Conservation (phyloP, 2,797 vertebrate species). For the Acipenser oxyrinchus region DNA sequence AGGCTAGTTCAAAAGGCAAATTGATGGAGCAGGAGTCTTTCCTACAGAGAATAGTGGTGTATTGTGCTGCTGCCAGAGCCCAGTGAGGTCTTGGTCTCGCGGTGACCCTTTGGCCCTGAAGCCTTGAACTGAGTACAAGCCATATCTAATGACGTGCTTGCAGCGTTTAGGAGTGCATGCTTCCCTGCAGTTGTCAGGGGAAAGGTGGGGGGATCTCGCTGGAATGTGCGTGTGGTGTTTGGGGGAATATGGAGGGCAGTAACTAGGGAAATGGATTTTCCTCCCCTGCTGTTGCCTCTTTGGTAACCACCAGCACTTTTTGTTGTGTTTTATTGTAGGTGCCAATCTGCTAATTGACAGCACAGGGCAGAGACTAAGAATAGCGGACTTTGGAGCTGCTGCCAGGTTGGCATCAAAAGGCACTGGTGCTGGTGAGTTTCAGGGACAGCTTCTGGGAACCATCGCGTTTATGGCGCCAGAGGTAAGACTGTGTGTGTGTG, state of each 20-base stretch:
- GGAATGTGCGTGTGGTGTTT: slow-evolving; percentile 3
- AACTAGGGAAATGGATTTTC: background rate
- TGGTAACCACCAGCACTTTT: too few species aligned
- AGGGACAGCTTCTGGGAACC: slow-evolving; percentile 79
- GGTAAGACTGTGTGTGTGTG: slow-evolving; percentile 48
- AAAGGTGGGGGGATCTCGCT: background rate
- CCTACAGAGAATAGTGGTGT: slow-evolving; percentile 13
- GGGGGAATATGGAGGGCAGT: background rate
- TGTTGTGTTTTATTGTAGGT: slow-evolving; percentile 47
- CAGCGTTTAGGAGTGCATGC: background rate
- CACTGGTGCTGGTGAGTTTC: slow-evolving; percentile 82
- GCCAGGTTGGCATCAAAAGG: slow-evolving; percentile 82
- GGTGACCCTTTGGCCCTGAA: slow-evolving; percentile 6
- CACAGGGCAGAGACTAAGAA: slow-evolving; percentile 78
- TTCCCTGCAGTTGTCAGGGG: background rate
- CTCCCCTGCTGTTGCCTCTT: slow-evolving; percentile 23
- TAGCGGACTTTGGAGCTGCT: slow-evolving; percentile 81
- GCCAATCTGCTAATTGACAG: slow-evolving; percentile 86
- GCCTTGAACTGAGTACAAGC: slow-evolving; percentile 3
- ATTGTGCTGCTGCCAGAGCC: background rate
- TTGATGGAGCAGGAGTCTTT: slow-evolving; percentile 13
- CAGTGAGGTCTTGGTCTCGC: slow-evolving; percentile 6
- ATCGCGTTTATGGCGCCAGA: slow-evolving; percentile 88
- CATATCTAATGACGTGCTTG: background rate
- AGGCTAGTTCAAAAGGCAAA: slow-evolving; percentile 15